Evolutionary conservation across 2,113 vertebrate genomes (phyloP), one percentile per base, ranked within the genome.

Genomic region (Misgurnus mizolepis): DNA sequence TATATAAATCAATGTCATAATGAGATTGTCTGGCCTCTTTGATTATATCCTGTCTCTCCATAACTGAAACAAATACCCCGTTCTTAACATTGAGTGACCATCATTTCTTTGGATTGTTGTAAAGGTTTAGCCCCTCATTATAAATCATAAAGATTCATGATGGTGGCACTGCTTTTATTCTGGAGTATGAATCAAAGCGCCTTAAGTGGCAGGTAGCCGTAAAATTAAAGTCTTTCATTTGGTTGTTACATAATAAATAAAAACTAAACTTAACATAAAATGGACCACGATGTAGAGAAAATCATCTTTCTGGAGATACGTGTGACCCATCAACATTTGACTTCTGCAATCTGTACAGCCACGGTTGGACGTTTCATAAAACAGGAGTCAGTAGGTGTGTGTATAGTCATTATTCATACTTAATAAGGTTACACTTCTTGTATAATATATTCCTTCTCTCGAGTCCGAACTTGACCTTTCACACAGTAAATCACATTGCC

Each of bases 1-100:
- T 77, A 82, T 76, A 73, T 60, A 80, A 55, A 72, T 69, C 64
- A 61, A 58, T 73, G 79, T 55, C 79, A 62, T 68, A 79, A 60
- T 41, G 60, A 83, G 76, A 70, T 71, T 62, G 47, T 70, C 6
- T 27, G 12, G n/a, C 11, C 4, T 58, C 17, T 58, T 58, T 45
- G 71, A 61, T 45, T 73, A 61, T 27, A 73, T 43, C 6, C 12
- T 18, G 1, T 60, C 6, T 73, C 4, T n/a, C 43, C 39, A 9
- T 12, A 58, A 14, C 17, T 73, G 70, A 73, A 60, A 75, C 71
- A 45, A 58, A 61, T 15, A 74, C 6, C 39, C 27, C 58, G 49
- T 64, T 7, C 12, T 75, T 41, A 61, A 5, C 41, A 47, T 8
- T 17, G 43, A 64, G 4, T 75, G 22, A 17, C 12, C 43, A 64